Percentiles rank a stretch among this genome's conserved stretches.
Conservation (phyloP, 2,113 vertebrate species). For the Haplochromis vanheusdeni region DNA sequence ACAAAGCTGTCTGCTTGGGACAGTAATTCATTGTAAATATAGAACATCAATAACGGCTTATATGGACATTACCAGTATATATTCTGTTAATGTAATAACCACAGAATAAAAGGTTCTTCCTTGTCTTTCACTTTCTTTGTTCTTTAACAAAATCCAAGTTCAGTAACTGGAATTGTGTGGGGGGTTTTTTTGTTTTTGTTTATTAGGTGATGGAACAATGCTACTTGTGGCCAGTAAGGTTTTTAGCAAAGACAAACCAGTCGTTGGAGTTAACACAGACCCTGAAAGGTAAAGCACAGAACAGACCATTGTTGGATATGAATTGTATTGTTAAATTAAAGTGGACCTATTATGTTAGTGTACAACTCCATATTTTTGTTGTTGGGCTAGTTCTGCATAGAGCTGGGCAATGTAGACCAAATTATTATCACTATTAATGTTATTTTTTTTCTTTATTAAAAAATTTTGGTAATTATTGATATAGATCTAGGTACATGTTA, state of each 20-base stretch:
- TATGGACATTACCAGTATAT: neutral
- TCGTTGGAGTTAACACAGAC: conserved; percentile 96
- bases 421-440: neutral
- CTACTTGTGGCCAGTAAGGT: conserved; percentile 96
- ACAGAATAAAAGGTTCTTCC: neutral
- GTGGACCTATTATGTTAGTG: neutral
- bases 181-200: neutral
- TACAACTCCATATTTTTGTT: neutral
- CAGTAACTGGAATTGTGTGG: neutral
- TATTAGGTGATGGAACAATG: conserved; percentile 93
- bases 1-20: neutral
- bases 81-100: neutral
- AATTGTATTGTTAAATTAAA: neutral
- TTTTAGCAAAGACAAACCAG: conserved; percentile 87
- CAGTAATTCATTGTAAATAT: neutral
- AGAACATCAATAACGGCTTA: neutral
- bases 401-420: neutral
- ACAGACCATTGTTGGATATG: neutral
- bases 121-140: neutral
- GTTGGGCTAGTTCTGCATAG: neutral
- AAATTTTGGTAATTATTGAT: neutral
- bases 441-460: neutral
- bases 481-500: neutral
- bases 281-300: conserved; percentile 84
- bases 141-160: conserved; percentile 6